A percentile compares a stretch with the other conserved stretches of the same genome.
Conservation (phyloP, 2,113 vertebrate species). For the Oncorhynchus gorbuscha region DNA sequence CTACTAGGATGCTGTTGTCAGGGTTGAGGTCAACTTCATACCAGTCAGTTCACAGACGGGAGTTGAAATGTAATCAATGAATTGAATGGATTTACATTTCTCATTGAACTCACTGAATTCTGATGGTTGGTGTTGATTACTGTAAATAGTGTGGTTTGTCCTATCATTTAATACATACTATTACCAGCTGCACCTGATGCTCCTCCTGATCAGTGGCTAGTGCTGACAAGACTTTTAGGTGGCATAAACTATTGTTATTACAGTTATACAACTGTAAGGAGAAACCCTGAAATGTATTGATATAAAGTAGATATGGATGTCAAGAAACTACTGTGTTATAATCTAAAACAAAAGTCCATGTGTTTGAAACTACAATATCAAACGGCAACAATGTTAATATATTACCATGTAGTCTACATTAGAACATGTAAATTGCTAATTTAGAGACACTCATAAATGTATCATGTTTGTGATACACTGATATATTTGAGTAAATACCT, state of each 20-base stretch:
- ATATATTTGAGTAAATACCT: slow-evolving; percentile 39
- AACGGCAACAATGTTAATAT: background rate
- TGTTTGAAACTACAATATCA: background rate
- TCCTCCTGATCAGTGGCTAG: background rate
- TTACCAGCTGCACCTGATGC: slow-evolving; percentile 2
- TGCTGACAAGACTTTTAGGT: slow-evolving; percentile 1
- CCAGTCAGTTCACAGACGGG: background rate
- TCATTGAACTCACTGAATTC: background rate
- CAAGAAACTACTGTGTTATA: background rate
- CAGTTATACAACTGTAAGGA: background rate
- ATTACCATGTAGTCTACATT: background rate
- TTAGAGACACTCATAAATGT: background rate
- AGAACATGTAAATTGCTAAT: background rate
- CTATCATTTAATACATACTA: background rate
- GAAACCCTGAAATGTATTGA: background rate
- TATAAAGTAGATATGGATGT: background rate
- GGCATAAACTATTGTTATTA: background rate
- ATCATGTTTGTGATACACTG: background rate
- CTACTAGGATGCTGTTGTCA: no score
- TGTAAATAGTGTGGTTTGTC: slow-evolving; percentile 27
- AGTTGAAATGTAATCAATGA: background rate
- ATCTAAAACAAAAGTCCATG: background rate
- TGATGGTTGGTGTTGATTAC: background rate
- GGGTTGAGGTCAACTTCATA: background rate
- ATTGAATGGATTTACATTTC: background rate